Evolutionary conservation across 2,888 invertebrate genomes (phyloP).

Genomic region (Limnephilus marmoratus): DNA sequence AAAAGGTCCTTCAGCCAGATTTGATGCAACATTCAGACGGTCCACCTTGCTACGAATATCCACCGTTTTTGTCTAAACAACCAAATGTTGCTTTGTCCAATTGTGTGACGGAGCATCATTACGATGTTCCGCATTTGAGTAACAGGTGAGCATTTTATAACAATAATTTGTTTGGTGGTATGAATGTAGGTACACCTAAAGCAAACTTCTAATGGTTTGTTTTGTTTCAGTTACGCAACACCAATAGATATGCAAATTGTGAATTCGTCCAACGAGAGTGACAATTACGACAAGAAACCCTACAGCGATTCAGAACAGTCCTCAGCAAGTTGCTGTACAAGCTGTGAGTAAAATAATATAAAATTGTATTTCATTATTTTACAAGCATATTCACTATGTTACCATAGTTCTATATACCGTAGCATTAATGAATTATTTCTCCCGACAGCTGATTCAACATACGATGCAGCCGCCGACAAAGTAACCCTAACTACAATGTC

Average conservation of each 20-base stretch:
- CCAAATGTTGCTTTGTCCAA: slow-evolving; percentile 73
- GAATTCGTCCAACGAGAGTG: slow-evolving; percentile 77
- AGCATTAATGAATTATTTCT: neutral
- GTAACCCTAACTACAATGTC: slow-evolving; percentile 79
- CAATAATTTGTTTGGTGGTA: slow-evolving; percentile 31
- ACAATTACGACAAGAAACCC: slow-evolving; percentile 76
- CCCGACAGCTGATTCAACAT: slow-evolving; percentile 85
- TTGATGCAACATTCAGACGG: slow-evolving; percentile 82
- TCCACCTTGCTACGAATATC: slow-evolving; percentile 90
- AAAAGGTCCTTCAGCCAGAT: slow-evolving; percentile 91
- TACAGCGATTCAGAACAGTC: slow-evolving; percentile 77
- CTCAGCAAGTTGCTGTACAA: slow-evolving; percentile 76
- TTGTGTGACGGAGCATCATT: slow-evolving; percentile 89
- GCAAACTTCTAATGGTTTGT: neutral
- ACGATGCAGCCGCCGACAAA: slow-evolving; percentile 87
- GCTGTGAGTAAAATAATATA: slow-evolving; percentile 71
- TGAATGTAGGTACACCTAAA: neutral
- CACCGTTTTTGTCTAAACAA: slow-evolving; percentile 76
- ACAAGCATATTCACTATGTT: neutral
- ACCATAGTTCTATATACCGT: neutral
- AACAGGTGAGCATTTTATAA: slow-evolving; percentile 76
- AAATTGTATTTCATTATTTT: neutral
- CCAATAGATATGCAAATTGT: slow-evolving; percentile 76
- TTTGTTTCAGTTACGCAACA: slow-evolving; percentile 73
- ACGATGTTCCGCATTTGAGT: slow-evolving; percentile 91